Conservation (phyloP, 2,888 invertebrate species). For the Carabus problematicus region DNA sequence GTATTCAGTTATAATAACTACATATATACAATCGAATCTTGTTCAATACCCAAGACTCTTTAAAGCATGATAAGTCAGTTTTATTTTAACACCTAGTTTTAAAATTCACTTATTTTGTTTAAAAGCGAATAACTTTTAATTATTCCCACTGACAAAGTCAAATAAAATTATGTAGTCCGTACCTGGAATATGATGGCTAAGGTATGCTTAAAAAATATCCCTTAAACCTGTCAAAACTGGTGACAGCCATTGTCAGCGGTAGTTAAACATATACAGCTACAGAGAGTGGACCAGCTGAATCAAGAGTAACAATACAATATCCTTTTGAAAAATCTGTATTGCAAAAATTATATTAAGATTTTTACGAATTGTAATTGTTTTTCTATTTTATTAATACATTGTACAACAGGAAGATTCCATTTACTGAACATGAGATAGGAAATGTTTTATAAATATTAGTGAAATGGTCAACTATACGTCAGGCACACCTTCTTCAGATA, state of each 20-base stretch:
- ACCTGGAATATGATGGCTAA: background rate
- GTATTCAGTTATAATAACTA: background rate
- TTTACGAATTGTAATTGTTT: no score
- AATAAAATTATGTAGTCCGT: background rate
- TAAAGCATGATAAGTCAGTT: no score
- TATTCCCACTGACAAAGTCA: background rate
- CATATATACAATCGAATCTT: background rate
- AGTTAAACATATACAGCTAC: constrained; percentile 5
- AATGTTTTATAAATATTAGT: background rate
- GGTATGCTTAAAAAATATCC: background rate
- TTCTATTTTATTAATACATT: no score
- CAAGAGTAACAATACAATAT: no score
- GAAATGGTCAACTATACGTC: background rate
- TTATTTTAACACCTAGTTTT: no score
- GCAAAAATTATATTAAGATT: no score
- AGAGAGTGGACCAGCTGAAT: constrained; percentile 7
- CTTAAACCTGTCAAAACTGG: constrained; percentile 14
- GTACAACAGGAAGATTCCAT: no score
- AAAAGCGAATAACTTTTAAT: no score
- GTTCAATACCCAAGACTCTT: no score
- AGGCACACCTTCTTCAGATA: constrained; percentile 11
- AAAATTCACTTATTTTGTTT: no score
- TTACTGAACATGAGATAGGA: no score
- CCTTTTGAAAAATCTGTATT: no score
- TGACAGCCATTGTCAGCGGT: constrained; percentile 23